Evolutionary conservation across 1,140 invertebrate species (phyloP), one percentile per base, ranked within the genome.

Genomic region (Coenobita brevimanus): DNA sequence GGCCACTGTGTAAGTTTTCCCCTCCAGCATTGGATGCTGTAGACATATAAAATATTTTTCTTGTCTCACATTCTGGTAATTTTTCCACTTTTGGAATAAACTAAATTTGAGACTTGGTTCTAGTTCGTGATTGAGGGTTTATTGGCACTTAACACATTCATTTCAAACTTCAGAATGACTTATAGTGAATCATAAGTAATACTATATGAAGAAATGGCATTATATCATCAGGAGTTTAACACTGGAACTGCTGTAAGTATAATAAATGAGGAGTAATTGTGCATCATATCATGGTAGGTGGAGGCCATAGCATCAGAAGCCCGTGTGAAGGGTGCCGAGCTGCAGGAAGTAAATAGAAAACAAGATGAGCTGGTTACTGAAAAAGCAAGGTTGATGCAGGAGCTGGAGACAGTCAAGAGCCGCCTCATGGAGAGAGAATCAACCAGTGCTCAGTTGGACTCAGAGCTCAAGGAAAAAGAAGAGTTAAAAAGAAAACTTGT

Each of bases 351-450:
- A 27, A 17, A 88, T 43, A 50, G 38, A 24, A 3, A 80, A 2
- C 13, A 81, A 54, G 62, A 88, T 6, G 33, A 71, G 30, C 64
- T 86, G 15, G 75, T 57, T 6, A 17, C 62, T 24, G 83, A 86
- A 41, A 30, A 54, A 21, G 21, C 41, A 27, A 46, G 30, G 15
- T 54, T 76, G 17, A 30, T 30, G 27, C 27, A 79, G n/a, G 83
- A 86, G 43, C 27, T 76, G 13, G 73, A 76, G 17, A 15, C n/a
- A 41, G 73, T 76, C 24, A 82, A 67, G 38, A 27, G 43, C n/a
- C n/a, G 10, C 15, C 36, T 67, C 1, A 41, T 24, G n/a, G 62
- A 82, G 60, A 82, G 67, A 67, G 62, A 82, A 36, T n/a, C 2
- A 13, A 84, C 33, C 30, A 73, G 73, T 57, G 24, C 30, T n/a